phyloP scores from a whole-genome alignment of 1,140 invertebrate genomes.

The Oryctes rhinoceros region DNA sequence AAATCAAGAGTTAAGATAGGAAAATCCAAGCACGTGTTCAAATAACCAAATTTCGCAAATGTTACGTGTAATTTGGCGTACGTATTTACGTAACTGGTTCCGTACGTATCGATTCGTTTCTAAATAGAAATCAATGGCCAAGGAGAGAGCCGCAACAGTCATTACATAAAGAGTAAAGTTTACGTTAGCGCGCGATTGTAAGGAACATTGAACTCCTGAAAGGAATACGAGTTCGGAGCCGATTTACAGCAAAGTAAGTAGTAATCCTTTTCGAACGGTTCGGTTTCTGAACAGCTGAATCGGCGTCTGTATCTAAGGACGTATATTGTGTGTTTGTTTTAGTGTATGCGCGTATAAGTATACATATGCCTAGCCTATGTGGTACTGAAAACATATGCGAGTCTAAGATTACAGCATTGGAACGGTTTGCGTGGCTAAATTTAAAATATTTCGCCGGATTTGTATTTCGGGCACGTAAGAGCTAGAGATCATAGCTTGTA shows the following conservation, averaged over 20 bases:
- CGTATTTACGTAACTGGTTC: background rate
- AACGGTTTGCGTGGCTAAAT: slow-evolving; percentile 1
- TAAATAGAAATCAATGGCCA: background rate
- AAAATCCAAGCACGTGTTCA: no score
- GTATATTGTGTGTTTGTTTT: background rate
- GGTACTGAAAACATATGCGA: slow-evolving; percentile 7
- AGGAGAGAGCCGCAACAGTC: background rate
- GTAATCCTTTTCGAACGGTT: slow-evolving; percentile 8
- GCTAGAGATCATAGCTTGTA: background rate
- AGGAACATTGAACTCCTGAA: slow-evolving; percentile 18
- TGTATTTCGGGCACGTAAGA: background rate
- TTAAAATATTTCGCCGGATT: slow-evolving; percentile 10
- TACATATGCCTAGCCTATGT: background rate
- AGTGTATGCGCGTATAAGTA: background rate
- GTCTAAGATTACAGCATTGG: slow-evolving; percentile 14
- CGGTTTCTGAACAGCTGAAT: background rate
- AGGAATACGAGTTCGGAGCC: slow-evolving; percentile 6
- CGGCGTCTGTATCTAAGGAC: background rate
- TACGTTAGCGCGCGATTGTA: background rate
- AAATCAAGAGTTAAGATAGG: no score
- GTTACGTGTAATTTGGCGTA: background rate
- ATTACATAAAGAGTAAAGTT: background rate
- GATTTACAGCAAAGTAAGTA: background rate
- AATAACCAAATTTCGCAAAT: background rate
- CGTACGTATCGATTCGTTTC: background rate